Base-by-base conservation (phyloP, 2,888 invertebrate species). In the Rhopalosiphum nymphaeae region DNA sequence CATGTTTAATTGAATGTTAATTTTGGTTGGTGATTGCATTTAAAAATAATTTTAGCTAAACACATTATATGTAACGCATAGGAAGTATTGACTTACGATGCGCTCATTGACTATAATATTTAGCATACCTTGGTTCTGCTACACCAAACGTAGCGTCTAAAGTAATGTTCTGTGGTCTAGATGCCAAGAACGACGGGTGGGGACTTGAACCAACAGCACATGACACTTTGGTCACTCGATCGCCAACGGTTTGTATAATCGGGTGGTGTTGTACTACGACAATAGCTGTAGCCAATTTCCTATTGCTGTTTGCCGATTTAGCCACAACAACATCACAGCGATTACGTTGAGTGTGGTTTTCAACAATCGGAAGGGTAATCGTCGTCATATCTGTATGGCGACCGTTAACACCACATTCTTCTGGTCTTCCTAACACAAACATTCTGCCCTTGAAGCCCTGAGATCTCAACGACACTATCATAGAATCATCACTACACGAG, bases 251-350 rank as follows among this genome's bases (percentile, higher is more conserved):
- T 96, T 98, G 98, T 94, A 98, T 98, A 95, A 98, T 97, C 0
- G 97, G 97, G 96, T 98, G 98, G 96, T 98, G 97, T 96, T 98
- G 98, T 92, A 98, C 97, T 95, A 98, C 97, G 95, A 98, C 96
- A 95, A 98, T 97, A 49, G 97, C 97, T 95, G 97, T 97, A 87
- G 98, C 97, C 95, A 98, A 97, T 7, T 97, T 98, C 95, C 98
- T 98, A 95, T 25, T 95, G 56, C n/a, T 67, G 36, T 93, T 88
- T 11, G 36, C 94, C 2, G 96, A 95, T 78, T 95, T 95, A 5
- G 96, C 96, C 0, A 96, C 95, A 1, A 95, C 95, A 0, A 96
- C 95, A 21, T 96, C 96, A 93, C 96, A 96, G 25, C 91, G 91
- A 49, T 95, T 95, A 29, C 95, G 87, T 16, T 93, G 94, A n/a